phyloP scores from a whole-genome alignment of 2,888 invertebrate species.

The Capitulum mitella region DNA sequence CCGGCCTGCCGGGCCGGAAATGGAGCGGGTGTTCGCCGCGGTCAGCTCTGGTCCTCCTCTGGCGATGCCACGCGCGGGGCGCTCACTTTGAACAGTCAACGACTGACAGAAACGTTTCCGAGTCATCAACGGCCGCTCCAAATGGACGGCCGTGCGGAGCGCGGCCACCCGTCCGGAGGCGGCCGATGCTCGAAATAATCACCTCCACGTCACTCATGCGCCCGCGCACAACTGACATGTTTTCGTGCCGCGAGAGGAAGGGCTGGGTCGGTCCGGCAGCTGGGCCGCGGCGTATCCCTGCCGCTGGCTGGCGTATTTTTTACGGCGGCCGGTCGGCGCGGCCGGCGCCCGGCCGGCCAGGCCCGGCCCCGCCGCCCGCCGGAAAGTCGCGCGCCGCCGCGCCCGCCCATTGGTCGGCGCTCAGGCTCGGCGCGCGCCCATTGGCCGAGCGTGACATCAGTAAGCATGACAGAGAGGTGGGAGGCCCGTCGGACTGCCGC shows the following conservation, averaged over 20 bases:
- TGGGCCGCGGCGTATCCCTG: background rate
- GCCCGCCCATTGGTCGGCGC: constrained; percentile 7
- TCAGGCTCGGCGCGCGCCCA: constrained; percentile 13
- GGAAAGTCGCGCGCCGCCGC: background rate
- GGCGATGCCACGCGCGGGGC: no score
- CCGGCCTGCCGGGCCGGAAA: no score
- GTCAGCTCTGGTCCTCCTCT: no score
- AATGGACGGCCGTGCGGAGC: no score
- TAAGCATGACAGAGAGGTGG: constrained; percentile 25
- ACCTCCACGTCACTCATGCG: background rate
- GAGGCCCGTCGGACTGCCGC: constrained; percentile 13
- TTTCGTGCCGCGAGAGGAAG: background rate
- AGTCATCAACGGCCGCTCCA: no score
- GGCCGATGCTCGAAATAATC: background rate
- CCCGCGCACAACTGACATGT: background rate
- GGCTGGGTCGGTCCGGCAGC: background rate
- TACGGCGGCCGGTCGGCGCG: background rate
- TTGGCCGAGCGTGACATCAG: constrained; percentile 24
- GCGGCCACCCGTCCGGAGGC: no score
- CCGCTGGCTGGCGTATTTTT: background rate
- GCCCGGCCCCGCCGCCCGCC: background rate
- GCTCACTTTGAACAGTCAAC: no score
- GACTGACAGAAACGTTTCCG: no score
- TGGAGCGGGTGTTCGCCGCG: no score
- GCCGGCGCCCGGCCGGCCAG: background rate